These are phyloP conservation scores for Notoglanidium macrostoma DNA, from an alignment of 2,797 vertebrate species.

Conservation along the genomic window DNA sequence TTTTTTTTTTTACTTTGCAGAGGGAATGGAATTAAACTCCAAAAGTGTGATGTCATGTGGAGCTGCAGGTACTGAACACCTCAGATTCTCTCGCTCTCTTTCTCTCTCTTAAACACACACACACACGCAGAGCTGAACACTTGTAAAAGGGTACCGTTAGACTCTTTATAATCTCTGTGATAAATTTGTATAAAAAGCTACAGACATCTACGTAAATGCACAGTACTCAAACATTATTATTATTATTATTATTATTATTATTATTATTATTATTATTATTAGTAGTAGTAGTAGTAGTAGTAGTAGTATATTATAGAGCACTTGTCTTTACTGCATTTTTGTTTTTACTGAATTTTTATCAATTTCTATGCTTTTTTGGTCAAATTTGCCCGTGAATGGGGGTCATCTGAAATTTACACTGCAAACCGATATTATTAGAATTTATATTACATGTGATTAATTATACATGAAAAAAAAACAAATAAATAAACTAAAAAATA, in stretches of 20 bases:
- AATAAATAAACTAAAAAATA: too few species aligned
- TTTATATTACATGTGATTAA: neutral
- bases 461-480: neutral
- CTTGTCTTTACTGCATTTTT: neutral
- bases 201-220: neutral
- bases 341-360: neutral
- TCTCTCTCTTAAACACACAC: constrained; percentile 6
- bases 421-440: neutral
- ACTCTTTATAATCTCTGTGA: neutral
- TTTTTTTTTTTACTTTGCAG: constrained; percentile 63
- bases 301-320: neutral
- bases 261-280: neutral
- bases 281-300: neutral
- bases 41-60: constrained; percentile 71
- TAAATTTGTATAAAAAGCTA: neutral
- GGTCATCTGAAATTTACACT: neutral
- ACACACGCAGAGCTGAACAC: neutral
- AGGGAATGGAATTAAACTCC: constrained; percentile 76
- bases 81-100: neutral
- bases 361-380: neutral
- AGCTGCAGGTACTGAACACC: constrained; percentile 65
- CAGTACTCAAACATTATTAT: neutral
- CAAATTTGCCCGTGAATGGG: neutral
- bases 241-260: neutral
- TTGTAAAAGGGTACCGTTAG: neutral